Evolutionary conservation across 2,797 vertebrate species (phyloP), one percentile per base, ranked within the genome.

Genomic region (Nasua narica): DNA sequence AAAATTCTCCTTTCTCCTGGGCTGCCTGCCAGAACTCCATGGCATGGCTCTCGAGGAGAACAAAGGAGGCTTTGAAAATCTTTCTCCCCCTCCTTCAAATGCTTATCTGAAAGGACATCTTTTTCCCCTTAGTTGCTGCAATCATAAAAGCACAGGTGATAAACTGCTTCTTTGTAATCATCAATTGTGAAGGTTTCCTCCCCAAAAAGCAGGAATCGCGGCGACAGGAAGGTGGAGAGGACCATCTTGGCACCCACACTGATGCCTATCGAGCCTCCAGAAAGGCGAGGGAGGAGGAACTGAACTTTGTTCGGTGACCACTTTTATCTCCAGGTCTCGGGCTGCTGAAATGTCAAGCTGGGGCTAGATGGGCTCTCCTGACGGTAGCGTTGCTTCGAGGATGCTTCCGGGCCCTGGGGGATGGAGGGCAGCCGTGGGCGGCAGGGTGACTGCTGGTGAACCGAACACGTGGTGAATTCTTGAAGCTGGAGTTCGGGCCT

Each of bases 31-130:
- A 77, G 97, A 97, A 97, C 97, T 95, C 7, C 35, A 90, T 98
- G 98, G 97, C 93, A 27, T 21, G 65, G 97, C 97, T 96, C 98
- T 98, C 98, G 96, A 97, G 94, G 98, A 98, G 98, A 98, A 98
- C 98, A 99, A 98, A 99, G 97, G 90, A 96, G 96, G 98, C 98
- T 98, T 99, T 98, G 98, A 98, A 98, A 98, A 94, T 96, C 94
- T 97, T 97, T 88, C 87, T 97, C 74, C 98, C 19, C 91, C 96
- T 96, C 92, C 88, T 97, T 98, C 97, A 98, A 95, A 74, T 95
- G 97, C 98, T 98, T 98, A 98, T 98, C 98, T 98, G 98, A 98
- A 98, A 98, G 98, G 98, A 98, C 98, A 98, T 98, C 98, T 98
- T 97, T 98, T 92, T 70, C 97, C 97, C 98, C 98, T 98, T 97